phyloP scores from a whole-genome alignment of 1,140 invertebrate species.

The Heterodera carotae region DNA sequence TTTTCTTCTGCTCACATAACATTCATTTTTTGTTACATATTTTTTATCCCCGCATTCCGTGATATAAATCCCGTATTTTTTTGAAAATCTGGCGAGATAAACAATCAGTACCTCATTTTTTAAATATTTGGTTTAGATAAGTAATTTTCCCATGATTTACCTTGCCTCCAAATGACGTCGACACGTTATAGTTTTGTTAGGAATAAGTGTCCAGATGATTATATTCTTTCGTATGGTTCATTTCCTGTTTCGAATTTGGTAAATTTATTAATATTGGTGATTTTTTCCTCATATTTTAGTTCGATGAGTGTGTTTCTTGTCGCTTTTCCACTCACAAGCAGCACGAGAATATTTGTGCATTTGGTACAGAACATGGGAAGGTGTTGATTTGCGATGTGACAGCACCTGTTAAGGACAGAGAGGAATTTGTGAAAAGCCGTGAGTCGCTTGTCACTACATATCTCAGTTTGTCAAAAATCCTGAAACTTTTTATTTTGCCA shows the following conservation, averaged over 20 bases:
- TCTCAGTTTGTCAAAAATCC: background rate
- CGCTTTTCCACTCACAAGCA: conserved; percentile 31
- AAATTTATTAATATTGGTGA: conserved; percentile 25
- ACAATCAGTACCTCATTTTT: no score
- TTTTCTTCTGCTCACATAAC: no score
- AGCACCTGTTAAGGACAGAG: background rate
- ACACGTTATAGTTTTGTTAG: background rate
- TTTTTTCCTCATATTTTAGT: background rate
- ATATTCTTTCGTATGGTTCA: conserved; percentile 13
- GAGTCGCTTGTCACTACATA: background rate
- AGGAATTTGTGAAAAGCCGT: conserved; percentile 32
- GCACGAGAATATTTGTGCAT: conserved; percentile 36
- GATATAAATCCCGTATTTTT: no score
- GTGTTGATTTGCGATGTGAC: conserved; percentile 21
- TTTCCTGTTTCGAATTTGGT: conserved; percentile 12
- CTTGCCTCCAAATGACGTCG: background rate
- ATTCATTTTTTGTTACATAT: no score
- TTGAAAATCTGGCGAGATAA: no score
- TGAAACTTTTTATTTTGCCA: conserved; percentile 30
- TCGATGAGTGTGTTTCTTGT: conserved; percentile 34
- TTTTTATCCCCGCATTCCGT: no score
- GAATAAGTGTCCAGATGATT: conserved; percentile 11
- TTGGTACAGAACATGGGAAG: conserved; percentile 32
- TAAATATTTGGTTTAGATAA: no score
- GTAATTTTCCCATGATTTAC: no score